phyloP scores from a whole-genome alignment of 2,113 vertebrate genomes.

The Phaetusa simplex region DNA sequence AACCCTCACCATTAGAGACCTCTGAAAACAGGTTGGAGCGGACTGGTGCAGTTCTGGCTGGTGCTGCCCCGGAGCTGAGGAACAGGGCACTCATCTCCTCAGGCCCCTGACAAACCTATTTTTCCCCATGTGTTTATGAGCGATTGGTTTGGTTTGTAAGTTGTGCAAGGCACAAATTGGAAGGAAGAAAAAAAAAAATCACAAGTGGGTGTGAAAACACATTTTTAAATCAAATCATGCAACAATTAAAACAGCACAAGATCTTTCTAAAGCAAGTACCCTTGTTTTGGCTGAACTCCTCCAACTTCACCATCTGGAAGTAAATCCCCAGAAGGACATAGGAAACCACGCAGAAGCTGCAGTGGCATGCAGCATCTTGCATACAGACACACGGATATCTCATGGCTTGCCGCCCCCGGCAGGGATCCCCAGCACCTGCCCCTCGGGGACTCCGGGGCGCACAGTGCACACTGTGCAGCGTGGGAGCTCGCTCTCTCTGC shows the following conservation, averaged over 20 bases:
- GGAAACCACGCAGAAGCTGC: not conserved
- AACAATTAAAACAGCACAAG: not conserved
- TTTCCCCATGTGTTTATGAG: not conserved
- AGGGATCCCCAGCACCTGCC: not conserved
- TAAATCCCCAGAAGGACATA: not conserved
- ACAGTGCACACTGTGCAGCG: rapidly evolving
- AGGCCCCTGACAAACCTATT: not conserved
- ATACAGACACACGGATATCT: not conserved
- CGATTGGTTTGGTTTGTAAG: not conserved
- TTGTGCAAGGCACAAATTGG: not conserved
- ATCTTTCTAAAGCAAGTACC: not conserved
- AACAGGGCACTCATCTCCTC: not conserved
- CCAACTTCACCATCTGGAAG: not conserved
- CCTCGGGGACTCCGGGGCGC: rapidly evolving
- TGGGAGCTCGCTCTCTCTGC: not conserved
- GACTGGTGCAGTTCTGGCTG: not conserved
- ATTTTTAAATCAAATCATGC: not conserved
- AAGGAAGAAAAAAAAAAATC: not conserved
- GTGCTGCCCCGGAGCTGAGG: not conserved
- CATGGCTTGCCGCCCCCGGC: not conserved
- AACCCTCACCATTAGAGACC: not conserved
- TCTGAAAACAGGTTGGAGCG: not conserved
- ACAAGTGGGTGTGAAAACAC: not conserved
- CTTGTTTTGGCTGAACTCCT: not conserved
- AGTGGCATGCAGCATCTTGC: not conserved